Percentiles rank a stretch among this genome's conserved stretches.
phyloP scores from a whole-genome alignment of 2,888 invertebrate genomes.

The Calameuta idolon region DNA sequence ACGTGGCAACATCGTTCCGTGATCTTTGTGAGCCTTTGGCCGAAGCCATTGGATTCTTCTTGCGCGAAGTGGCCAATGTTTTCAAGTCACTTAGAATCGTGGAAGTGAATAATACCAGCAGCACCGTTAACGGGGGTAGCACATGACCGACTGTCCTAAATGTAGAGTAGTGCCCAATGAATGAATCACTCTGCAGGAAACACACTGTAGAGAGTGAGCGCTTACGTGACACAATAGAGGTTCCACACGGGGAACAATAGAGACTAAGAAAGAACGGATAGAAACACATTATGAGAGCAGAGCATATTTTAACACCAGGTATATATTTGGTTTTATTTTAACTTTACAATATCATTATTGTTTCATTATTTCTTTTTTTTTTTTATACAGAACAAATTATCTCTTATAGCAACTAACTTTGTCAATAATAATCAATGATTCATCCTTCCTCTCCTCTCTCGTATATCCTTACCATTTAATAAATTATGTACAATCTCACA shows the following conservation, averaged over 20 bases:
- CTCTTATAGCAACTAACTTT: slow-evolving; percentile 58
- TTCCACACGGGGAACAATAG: neutral
- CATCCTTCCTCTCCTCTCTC: slow-evolving; percentile 31
- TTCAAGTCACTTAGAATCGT: slow-evolving; percentile 68
- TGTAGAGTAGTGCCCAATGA: neutral
- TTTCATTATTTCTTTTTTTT: slow-evolving; percentile 44
- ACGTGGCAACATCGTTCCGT: slow-evolving; percentile 72
- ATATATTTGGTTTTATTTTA: slow-evolving; percentile 64
- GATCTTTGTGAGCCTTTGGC: slow-evolving; percentile 75
- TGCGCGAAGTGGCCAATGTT: slow-evolving; percentile 67
- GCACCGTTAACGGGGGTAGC: neutral
- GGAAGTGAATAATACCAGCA: slow-evolving; percentile 59
- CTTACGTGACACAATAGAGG: neutral
- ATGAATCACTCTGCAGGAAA: neutral
- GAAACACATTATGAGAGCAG: neutral
- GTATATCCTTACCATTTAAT: slow-evolving; percentile 60
- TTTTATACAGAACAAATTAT: slow-evolving; percentile 61
- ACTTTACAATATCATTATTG: slow-evolving; percentile 64
- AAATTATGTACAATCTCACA: slow-evolving; percentile 68
- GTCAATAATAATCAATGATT: slow-evolving; percentile 58
- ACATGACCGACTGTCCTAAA: neutral
- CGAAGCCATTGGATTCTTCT: slow-evolving; percentile 70
- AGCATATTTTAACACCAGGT: slow-evolving; percentile 60
- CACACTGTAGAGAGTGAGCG: neutral
- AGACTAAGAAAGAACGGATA: neutral